Base-by-base conservation (phyloP, 2,797 vertebrate species). In the Lacerta bilineata region DNA sequence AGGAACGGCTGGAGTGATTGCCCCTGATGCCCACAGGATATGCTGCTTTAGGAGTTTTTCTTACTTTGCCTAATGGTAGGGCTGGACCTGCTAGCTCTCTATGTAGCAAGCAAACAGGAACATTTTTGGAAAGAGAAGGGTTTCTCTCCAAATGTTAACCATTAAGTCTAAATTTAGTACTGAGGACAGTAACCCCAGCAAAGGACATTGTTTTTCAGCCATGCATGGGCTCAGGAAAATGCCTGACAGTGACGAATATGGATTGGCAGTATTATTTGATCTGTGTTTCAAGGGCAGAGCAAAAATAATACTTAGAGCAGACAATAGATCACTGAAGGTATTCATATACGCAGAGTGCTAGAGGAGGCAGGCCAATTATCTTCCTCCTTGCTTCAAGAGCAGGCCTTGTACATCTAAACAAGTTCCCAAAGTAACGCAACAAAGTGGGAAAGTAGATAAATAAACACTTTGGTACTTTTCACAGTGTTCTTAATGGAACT, bases 281-380 rank as follows among this genome's bases (percentile, higher is more conserved):
- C 64, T 83, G 4, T n/a, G 1, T 88, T 93, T 94, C 84, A 93
- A 94, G 90, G 81, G 43, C 64, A 95, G 72, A 92, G 29, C n/a
- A 87, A 66, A 83, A 93, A 86, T 59, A 0, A 0, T 39, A 75
- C 74, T 69, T 64, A 61, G 3, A 43, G 7, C 2, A 33, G 66
- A 87, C 27, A 89, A 59, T 1, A 72, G 83, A 89, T 61, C 39
- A 69, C 1, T 87, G 80, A 89, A 90, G 5, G 27, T 86, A 69
- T 74, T 77, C 64, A 64, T 88, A 66, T 11, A 39, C 5, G 79
- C 18, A 46, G 66, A 80, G 4, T 39, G 61, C 39, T 78, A 80
- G 75, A 78, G n/a, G 11, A 89, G 41, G 27, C 33, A 64, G 41
- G 23, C 43, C 79, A 84, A 68, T 83, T 91, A 78, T 39, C 10